These are phyloP conservation scores for Troglohyphantes excavatus DNA, from an alignment of 2,888 invertebrate genomes.

Conservation along the genomic window DNA sequence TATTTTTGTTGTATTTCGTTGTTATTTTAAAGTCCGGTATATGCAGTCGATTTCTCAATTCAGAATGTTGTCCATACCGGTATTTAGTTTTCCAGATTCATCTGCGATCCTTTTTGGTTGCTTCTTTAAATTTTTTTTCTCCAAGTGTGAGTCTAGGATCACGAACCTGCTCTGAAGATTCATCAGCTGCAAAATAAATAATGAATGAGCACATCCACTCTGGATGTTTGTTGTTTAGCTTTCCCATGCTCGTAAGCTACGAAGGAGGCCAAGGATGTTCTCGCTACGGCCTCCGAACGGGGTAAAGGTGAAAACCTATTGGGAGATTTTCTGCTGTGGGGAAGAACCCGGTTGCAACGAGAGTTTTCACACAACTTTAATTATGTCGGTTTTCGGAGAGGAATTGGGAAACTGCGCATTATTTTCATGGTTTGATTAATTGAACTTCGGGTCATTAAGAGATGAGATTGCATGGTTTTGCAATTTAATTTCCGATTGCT, in stretches of 20 bases:
- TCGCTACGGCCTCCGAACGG: slow-evolving; percentile 26
- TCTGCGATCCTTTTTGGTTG: not conserved
- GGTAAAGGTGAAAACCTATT: slow-evolving; percentile 71
- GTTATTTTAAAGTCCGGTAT: too few species aligned
- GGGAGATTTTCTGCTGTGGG: slow-evolving; percentile 14
- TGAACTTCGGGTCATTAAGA: slow-evolving; percentile 10
- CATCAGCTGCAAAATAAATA: not conserved
- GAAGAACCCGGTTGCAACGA: slow-evolving; percentile 52
- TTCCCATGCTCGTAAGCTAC: slow-evolving; percentile 37
- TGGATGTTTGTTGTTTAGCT: slow-evolving; percentile 32
- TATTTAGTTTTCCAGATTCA: not conserved
- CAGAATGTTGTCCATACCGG: not conserved
- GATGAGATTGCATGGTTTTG: slow-evolving; percentile 16
- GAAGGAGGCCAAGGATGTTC: slow-evolving; percentile 75
- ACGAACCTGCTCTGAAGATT: slow-evolving; percentile 3
- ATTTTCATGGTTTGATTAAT: slow-evolving; percentile 42
- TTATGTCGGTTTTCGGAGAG: slow-evolving; percentile 32
- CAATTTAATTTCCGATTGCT: slow-evolving; percentile 36
- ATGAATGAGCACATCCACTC: not conserved
- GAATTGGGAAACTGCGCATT: slow-evolving; percentile 47
- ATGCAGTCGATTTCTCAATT: too few species aligned
- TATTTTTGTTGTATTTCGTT: too few species aligned
- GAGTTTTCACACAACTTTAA: slow-evolving; percentile 47
- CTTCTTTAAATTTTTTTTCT: too few species aligned
- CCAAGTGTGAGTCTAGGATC: not conserved